Evolutionary conservation across 37 sponge, comb jelly and placozoan species (phyloP), one percentile per base, ranked within the genome.

Genomic region (Lycopodina hypogea): DNA sequence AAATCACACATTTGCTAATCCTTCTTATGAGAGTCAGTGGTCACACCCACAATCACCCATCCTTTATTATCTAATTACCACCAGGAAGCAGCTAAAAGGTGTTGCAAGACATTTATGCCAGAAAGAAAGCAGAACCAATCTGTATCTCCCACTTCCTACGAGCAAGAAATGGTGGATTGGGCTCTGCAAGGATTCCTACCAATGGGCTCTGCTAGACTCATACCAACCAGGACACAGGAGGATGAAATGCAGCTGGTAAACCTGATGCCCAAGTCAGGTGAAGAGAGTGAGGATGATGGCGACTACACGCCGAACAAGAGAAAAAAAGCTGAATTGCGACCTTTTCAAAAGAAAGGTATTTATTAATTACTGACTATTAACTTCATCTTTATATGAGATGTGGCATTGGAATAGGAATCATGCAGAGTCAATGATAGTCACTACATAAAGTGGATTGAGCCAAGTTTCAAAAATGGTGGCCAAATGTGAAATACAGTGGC

Each of bases 131-230:
- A 33, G 68, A 76, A 55, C 74, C 58, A 26, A 28, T 28, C 8
- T 82, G 78, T 84, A 34, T 55, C 63, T 3, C 60, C 85, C 33
- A 82, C 83, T 0, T 9, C 61, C 3, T 28, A 79, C 3, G 88
- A 93, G 68, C 58, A 92, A 74, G 81, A 89, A 37, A 83, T 92
- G 78, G 37, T 95, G 23, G 72, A 89, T 18, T 95, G 96, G 96
- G 96, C 96, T 21, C 52, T 87, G 57, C 39, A 64, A 14, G 90
- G 85, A 2, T 92, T 95, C 63, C 85, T 57, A 8, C 93, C 96
- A 17, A 42, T 37, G 1, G 90, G 93, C 3, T 74, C 71, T 17
- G 72, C 58, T 24, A 86, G 86, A 15, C 72, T 91, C 19, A 48
- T 41, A 23, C 84, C 86, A 22, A 8, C 72, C 6, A 35, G 62